These are phyloP conservation scores for Sebastes taczanowskii DNA, from an alignment of 2,797 vertebrate genomes.

Conservation along the genomic window DNA sequence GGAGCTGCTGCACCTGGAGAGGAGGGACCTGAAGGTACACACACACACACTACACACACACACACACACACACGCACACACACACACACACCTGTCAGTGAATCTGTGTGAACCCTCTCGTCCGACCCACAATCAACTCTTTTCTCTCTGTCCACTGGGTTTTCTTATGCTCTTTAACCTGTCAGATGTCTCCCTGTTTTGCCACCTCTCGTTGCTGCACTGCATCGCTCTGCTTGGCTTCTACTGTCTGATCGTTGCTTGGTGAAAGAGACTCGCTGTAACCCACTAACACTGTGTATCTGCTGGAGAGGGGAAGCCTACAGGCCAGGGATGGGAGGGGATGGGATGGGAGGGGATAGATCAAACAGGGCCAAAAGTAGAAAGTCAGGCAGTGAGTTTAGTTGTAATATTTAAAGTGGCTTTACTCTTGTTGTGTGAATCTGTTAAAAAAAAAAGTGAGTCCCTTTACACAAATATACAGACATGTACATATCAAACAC, in stretches of 20 bases:
- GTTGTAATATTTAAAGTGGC: background rate
- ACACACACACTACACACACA: slow-evolving; percentile 35
- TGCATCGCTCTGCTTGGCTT: slow-evolving; percentile 96
- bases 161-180: slow-evolving; percentile 79
- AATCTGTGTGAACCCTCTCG: slow-evolving; percentile 50
- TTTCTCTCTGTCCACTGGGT: slow-evolving; percentile 41
- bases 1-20: slow-evolving; percentile 99
- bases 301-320: slow-evolving; percentile 33
- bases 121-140: slow-evolving; percentile 52
- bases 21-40: slow-evolving; percentile 98
- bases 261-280: slow-evolving; percentile 41
- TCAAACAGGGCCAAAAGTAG: background rate
- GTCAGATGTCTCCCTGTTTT: slow-evolving; percentile 67
- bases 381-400: background rate
- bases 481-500: background rate
- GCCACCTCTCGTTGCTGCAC: slow-evolving; percentile 84
- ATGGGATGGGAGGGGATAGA: background rate
- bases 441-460: too few species aligned
- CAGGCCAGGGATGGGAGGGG: background rate
- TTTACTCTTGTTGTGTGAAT: background rate
- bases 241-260: slow-evolving; percentile 74
- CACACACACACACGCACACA: background rate
- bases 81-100: slow-evolving; percentile 72
- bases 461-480: background rate
- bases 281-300: slow-evolving; percentile 68